Evolutionary conservation across 2,888 invertebrate species (phyloP).

Genomic region (Clivina fossor): DNA sequence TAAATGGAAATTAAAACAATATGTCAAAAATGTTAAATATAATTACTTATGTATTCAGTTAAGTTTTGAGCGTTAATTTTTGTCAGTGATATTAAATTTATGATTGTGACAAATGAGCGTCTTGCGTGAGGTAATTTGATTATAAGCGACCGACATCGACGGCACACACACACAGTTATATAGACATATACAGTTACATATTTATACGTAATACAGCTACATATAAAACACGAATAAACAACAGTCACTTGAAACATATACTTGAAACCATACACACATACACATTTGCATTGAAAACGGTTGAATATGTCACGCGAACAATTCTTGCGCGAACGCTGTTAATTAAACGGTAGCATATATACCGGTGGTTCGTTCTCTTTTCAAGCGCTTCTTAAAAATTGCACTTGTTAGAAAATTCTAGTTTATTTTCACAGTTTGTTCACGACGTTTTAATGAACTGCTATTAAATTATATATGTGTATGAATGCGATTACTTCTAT

Average conservation of each 20-base stretch:
- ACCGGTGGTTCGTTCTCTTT: too few species aligned
- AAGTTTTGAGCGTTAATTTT: conserved; percentile 30
- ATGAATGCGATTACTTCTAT: too few species aligned
- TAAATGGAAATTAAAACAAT: conserved; percentile 10
- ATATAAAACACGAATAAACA: too few species aligned
- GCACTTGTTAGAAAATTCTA: background rate
- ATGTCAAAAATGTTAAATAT: conserved; percentile 20
- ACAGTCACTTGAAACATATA: too few species aligned
- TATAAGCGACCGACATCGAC: conserved; percentile 12
- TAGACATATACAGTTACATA: too few species aligned
- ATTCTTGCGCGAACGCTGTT: too few species aligned
- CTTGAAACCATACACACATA: too few species aligned
- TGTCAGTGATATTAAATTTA: conserved; percentile 28
- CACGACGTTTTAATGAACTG: background rate
- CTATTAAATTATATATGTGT: too few species aligned
- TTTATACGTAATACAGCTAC: too few species aligned
- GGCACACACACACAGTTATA: background rate
- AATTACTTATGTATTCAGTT: conserved; percentile 26
- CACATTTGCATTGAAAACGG: too few species aligned
- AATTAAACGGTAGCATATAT: too few species aligned
- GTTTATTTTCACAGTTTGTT: background rate
- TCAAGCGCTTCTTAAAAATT: background rate
- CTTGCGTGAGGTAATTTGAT: conserved; percentile 31
- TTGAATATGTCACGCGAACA: too few species aligned
- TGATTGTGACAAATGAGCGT: conserved; percentile 30